Evolutionary conservation across 2,113 vertebrate genomes (phyloP), one percentile per base, ranked within the genome.

Genomic region (Pollachius pollachius): DNA sequence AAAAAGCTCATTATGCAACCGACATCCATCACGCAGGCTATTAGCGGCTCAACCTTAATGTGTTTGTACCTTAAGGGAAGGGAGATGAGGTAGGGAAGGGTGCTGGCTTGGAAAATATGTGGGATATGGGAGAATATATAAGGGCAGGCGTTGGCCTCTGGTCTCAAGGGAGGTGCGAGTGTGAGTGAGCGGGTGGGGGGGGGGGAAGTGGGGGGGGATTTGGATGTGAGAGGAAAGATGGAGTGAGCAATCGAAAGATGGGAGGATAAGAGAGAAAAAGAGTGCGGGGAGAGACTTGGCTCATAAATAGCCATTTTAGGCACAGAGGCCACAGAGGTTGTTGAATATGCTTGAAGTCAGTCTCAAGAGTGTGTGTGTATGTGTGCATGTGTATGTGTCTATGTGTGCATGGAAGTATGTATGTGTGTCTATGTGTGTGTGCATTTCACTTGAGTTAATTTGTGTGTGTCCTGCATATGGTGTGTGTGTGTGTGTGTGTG

Each of bases 1-100:
- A 94, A 96, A 94, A 91, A 89, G 88, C 91, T 94, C 90, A 94
- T 94, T 95, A 95, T 92, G 89, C 87, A 88, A 67, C 78, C 83
- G 91, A 34, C 91, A 93, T 94, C 92, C 90, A 93, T 94, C 89
- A 91, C 89, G 91, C 4, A 34, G 56, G 84, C 82, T 89, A 90
- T 85, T 93, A 89, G 74, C 68, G 77, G 79, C 88, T 88, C 83
- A 86, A 79, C 75, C 81, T 79, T 89, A 89, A 91, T 89, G 83
- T 84, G 84, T 88, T 87, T 83, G 82, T 84, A 81, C 84, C 81
- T 83, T 84, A 80, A 77, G 81, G 72, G 73, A 83, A 80, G 76
- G 65, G 67, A 30, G 72, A 80, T 76, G 80, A 85, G 81, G 85
- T 62, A 70, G 65, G 65, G 68, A 65, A 69, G 62, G 71, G 75